phyloP scores from a whole-genome alignment of 1,140 invertebrate genomes.

The Ephestia elutella region DNA sequence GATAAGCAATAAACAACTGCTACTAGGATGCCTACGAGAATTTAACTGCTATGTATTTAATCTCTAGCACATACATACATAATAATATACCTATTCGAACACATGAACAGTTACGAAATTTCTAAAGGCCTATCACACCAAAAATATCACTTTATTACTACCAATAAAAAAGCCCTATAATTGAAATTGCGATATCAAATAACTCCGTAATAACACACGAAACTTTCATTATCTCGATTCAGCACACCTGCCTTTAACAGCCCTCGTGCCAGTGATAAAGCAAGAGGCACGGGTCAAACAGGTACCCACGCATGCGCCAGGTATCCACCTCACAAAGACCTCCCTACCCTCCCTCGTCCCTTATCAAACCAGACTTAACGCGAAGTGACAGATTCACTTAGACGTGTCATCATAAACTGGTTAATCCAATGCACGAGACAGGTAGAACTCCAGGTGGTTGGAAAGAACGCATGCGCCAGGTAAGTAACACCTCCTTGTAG shows the following conservation, averaged over 20 bases:
- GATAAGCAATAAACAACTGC: no score
- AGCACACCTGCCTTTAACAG: not conserved
- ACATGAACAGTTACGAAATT: no score
- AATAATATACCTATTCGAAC: no score
- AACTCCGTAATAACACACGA: not conserved
- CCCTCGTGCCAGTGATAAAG: conserved; percentile 23
- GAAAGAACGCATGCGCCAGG: conserved; percentile 47
- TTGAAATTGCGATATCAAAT: no score
- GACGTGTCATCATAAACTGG: conserved; percentile 32
- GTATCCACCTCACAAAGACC: conserved; percentile 19
- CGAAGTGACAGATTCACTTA: not conserved
- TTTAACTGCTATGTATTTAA: no score
- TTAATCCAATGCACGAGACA: conserved; percentile 28
- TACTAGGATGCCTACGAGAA: no score
- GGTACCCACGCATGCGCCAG: conserved; percentile 38
- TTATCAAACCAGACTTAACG: not conserved
- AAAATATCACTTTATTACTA: no score
- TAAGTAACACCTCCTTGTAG: conserved; percentile 34
- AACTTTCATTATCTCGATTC: not conserved
- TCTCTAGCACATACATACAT: no score
- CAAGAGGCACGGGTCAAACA: conserved; percentile 23
- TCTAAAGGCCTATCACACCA: no score
- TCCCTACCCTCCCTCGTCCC: conserved; percentile 18
- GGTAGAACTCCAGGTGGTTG: conserved; percentile 49
- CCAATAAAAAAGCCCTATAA: no score